Conservation (phyloP, 2,888 invertebrate genomes). For the Drosophila affinis region DNA sequence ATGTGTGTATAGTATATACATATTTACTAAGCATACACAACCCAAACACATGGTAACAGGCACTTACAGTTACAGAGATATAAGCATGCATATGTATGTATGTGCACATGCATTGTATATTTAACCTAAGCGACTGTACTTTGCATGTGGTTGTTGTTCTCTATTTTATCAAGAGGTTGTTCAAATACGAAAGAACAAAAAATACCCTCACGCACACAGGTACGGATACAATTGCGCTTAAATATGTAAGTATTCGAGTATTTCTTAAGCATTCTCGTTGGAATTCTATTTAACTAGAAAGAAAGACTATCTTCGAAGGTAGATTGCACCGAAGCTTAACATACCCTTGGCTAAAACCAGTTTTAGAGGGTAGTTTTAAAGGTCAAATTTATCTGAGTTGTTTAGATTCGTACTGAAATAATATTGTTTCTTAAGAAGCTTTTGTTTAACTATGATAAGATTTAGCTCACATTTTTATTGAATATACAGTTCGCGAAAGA, state of each 20-base stretch:
- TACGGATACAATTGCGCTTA: conserved; percentile 29
- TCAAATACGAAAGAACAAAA: conserved; percentile 60
- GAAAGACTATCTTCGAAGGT: not conserved
- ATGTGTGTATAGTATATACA: no score
- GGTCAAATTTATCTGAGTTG: no score
- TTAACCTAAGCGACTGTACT: conserved; percentile 26
- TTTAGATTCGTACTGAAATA: no score
- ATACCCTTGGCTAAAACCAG: not conserved
- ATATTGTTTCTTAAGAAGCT: no score
- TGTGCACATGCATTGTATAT: conserved; percentile 11
- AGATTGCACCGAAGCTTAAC: not conserved
- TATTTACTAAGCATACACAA: conserved; percentile 17
- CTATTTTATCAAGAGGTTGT: conserved; percentile 65
- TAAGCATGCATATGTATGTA: conserved; percentile 13
- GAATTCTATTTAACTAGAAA: conserved; percentile 36
- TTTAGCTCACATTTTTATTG: no score
- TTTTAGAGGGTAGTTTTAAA: not conserved
- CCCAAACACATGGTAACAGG: conserved; percentile 4
- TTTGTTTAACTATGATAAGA: no score
- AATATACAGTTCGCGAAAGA: no score
- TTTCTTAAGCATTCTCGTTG: conserved; percentile 42
- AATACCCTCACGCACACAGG: conserved; percentile 40
- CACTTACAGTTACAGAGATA: conserved; percentile 22
- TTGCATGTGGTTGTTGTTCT: conserved; percentile 41
- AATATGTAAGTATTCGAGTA: conserved; percentile 43